Base-by-base conservation (phyloP, 1,140 invertebrate species). In the Pogonognathellus flavescens region DNA sequence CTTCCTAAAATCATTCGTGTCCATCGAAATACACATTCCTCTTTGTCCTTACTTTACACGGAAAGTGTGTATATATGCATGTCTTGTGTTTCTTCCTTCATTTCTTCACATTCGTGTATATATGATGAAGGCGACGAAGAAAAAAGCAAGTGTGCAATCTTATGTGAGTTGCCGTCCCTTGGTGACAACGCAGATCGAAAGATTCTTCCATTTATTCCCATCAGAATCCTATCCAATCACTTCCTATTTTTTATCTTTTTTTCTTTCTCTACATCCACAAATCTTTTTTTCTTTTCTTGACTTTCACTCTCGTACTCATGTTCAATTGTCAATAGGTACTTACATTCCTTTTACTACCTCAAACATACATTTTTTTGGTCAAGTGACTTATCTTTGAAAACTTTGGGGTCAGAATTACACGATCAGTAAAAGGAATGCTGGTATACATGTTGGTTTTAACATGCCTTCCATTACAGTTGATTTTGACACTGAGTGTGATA, bases 1-100 rank as follows among this genome's bases (percentile, higher is more conserved):
- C 70, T 76, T 76, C 70, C 70, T 76, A 76, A 76, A 76, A 76
- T 76, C 70, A 76, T 76, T 76, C 70, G 49, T 76, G 70, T 76
- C 70, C 70, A 76, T 76, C 70, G 31, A 76, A 41, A 76, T 25
- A 76, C 31, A 76, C 70, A 76, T 66, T 66, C 62, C 62, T 66
- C 62, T 66, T 25, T 20, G 62, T 66, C 25, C 62, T 66, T 60
- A 25, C 62, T 66, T 41, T 41, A 41, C 31, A 6, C 2, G 31
- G 31, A 41, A 6, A 41, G 31, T 41, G 31, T 41, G n/a, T n/a
- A n/a, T n/a, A n/a, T n/a, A 41, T 41, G 31, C 31, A 41, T 41
- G 31, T 41, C 31, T 6, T 41, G 31, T 41, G 31, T 41, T 53
- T 31, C 52, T 57, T 22, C 22, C n/a, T 52, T 20, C 52, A 60